Evolutionary conservation across 2,797 vertebrate species (phyloP), one percentile per base, ranked within the genome.

Genomic region (Pygocentrus nattereri): DNA sequence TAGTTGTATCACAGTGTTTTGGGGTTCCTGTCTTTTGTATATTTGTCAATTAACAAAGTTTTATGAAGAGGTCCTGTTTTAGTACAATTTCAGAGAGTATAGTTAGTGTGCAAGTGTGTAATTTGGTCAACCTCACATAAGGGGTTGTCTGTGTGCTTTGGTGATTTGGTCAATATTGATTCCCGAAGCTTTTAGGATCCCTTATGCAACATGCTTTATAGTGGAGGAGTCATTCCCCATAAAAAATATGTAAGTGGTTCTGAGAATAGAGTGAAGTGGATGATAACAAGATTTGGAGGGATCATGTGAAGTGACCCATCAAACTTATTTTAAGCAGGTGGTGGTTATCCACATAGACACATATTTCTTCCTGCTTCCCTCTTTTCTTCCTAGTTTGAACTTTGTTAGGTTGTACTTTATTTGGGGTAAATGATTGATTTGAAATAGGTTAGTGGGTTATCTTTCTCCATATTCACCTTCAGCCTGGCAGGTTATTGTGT

Each of bases 261-360:
- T 67, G 21, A 41, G 30, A 65, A 13, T 70, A 16, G 5, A 27
- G 5, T 16, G 44, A 49, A 49, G 67, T 70, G 12, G 6, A 18
- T 27, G 15, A 49, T 49, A 27, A 50, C 3, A 54, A 31, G 6
- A 4, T 27, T 62, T 18, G 30, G 61, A 62, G 11, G 41, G 41
- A 25, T 69, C 19, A 68, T 68, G 34, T 44, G 19, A 68, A 21
- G 4, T 47, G n/a, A 47, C 12, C 62, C 18, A 65, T 18, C 5
- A 41, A 38, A 62, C 74, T 47, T 25, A 34, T n/a, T 2, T 41
- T 27, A 44, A 44, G 15, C 12, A 3, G 27, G 13, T 59, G 56
- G 10, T 54, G 52, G 54, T 54, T 19, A 54, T 52, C 50, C 72
- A 58, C 72, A 74, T 34, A 65, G 23, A 64, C 67, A 70, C 8